Conservation (phyloP, 1,140 invertebrate species). For the Zeugodacus cucurbitae region DNA sequence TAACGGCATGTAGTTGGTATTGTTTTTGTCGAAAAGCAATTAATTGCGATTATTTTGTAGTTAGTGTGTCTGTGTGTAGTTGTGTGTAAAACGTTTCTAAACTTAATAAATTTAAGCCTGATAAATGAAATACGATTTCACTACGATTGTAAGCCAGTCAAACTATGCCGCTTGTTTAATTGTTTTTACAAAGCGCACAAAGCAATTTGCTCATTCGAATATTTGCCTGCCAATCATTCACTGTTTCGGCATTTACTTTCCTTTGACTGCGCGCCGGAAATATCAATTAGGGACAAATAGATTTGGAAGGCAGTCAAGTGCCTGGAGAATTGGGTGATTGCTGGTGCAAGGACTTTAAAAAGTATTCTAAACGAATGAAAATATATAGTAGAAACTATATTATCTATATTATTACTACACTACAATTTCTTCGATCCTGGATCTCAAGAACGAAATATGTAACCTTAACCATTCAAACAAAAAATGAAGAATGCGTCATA, state of each 20-base stretch:
- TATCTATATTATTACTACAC: no score
- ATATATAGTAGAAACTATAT: no score
- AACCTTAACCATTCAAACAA: no score
- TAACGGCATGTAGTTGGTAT: neutral
- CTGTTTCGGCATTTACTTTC: neutral
- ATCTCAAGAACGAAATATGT: no score
- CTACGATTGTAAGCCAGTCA: neutral
- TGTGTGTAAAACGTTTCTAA: neutral
- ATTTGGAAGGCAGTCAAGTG: neutral
- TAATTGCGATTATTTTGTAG: neutral
- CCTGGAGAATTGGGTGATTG: no score
- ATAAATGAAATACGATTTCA: neutral
- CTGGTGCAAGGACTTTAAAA: no score
- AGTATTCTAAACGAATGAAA: no score
- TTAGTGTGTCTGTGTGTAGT: neutral
- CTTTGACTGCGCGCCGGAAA: neutral
- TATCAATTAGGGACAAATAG: neutral
- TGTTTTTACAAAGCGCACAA: neutral
- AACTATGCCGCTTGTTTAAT: neutral
- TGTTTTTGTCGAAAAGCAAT: neutral
- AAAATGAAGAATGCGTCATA: no score
- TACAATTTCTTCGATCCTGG: no score
- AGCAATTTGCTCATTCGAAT: neutral
- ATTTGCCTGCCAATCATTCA: slow-evolving; percentile 8
- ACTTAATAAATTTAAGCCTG: neutral